phyloP scores from a whole-genome alignment of 2,797 vertebrate species.

The Poecilia gillii region DNA sequence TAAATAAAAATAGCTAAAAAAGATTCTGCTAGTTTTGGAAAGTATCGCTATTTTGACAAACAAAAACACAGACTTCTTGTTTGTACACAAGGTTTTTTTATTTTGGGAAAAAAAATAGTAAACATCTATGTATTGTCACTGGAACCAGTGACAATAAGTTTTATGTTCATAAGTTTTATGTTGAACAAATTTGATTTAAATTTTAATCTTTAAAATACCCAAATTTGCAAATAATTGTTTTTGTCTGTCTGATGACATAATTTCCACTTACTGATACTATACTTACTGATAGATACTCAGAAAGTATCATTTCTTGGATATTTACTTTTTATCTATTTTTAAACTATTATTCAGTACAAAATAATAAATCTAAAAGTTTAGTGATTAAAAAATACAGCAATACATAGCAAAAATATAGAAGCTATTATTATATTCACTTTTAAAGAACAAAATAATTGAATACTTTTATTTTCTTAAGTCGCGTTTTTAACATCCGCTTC shows the following conservation, averaged over 20 bases:
- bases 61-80: neutral
- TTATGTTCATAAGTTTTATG: neutral
- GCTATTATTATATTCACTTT: neutral
- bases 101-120: neutral
- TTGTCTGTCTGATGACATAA: neutral
- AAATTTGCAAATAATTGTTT: neutral
- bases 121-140: neutral
- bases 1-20: neutral
- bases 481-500: neutral
- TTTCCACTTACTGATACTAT: neutral
- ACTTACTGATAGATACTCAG: neutral
- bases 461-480: constrained; percentile 31
- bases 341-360: neutral
- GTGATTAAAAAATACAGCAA: neutral
- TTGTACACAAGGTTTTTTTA: neutral
- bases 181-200: neutral
- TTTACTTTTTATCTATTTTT: neutral
- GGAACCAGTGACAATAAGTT: too few relatives aligned
- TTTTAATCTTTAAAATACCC: neutral
- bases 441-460: neutral
- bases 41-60: neutral
- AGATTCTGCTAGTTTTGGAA: neutral
- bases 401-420: neutral
- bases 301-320: neutral
- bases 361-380: neutral